phyloP scores from a whole-genome alignment of 2,113 vertebrate species.

The Pomatorhinus ruficollis region DNA sequence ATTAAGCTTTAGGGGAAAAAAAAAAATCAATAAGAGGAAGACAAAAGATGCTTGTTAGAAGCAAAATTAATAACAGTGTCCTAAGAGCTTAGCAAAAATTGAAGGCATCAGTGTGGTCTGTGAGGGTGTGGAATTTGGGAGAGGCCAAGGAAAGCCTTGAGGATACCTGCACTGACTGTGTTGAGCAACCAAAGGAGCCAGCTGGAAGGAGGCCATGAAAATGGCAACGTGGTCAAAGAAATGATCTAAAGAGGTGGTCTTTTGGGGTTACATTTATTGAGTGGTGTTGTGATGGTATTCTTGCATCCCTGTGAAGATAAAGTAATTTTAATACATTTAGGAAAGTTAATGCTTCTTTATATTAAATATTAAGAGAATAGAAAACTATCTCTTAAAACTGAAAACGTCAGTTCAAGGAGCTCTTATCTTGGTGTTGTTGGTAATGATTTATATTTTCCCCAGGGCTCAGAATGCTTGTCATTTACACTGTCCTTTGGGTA shows the following conservation, averaged over 20 bases:
- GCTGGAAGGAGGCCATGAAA: neutral
- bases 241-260: neutral
- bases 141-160: neutral
- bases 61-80: neutral
- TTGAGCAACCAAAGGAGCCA: neutral
- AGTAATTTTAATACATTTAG: neutral
- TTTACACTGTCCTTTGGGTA: conserved; percentile 2
- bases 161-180: accelerated
- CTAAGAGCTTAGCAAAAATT: neutral
- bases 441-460: conserved; percentile 55
- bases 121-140: neutral
- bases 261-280: neutral
- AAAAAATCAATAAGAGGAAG: neutral
- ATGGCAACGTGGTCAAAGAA: neutral
- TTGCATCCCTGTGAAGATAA: neutral
- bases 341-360: neutral
- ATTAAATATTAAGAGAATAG: neutral
- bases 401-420: conserved; percentile 15
- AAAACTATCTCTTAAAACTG: neutral
- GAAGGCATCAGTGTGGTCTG: neutral
- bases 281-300: neutral
- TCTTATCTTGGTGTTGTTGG: conserved; percentile 25
- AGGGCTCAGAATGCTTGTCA: neutral
- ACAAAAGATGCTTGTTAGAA: neutral
- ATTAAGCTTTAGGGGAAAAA: neutral